Conservation (phyloP, 2,113 vertebrate genomes). For the Thalassoma bifasciatum region DNA sequence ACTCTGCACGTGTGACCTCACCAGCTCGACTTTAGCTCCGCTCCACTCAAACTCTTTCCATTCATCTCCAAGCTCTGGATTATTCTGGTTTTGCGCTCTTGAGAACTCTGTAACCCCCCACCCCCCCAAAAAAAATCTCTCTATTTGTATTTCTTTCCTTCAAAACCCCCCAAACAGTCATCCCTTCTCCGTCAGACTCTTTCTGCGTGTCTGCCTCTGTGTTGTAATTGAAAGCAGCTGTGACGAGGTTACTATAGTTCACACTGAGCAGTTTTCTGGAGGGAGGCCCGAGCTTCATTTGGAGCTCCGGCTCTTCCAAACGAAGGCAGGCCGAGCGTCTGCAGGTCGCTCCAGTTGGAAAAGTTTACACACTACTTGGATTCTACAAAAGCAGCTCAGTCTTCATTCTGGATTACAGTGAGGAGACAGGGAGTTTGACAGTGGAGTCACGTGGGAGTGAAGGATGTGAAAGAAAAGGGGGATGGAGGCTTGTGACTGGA, state of each 20-base stretch:
- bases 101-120: background rate
- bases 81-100: conserved; percentile 50
- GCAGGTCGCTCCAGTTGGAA: conserved; percentile 28
- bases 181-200: conserved; percentile 40
- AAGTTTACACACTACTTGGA: conserved; percentile 21
- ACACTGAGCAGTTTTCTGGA: conserved; percentile 51
- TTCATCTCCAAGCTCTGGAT: conserved; percentile 43
- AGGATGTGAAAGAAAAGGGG: background rate
- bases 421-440: background rate
- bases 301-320: conserved; percentile 50
- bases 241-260: conserved; percentile 81
- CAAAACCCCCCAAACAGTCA: conserved; percentile 28
- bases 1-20: conserved; percentile 51
- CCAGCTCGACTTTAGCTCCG: conserved; percentile 29
- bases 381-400: background rate
- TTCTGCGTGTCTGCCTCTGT: conserved; percentile 55
- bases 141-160: conserved; percentile 50
- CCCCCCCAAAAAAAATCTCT: background rate
- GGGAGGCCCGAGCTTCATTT: conserved; percentile 54
- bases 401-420: background rate
- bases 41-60: conserved; percentile 53
- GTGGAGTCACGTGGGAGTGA: background rate
- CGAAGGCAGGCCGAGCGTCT: conserved; percentile 21
- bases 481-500: conserved; percentile 1
- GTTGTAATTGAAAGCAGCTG: conserved; percentile 85